Conservation (phyloP, 2,888 invertebrate species). For the Coenonympha glycerion region DNA sequence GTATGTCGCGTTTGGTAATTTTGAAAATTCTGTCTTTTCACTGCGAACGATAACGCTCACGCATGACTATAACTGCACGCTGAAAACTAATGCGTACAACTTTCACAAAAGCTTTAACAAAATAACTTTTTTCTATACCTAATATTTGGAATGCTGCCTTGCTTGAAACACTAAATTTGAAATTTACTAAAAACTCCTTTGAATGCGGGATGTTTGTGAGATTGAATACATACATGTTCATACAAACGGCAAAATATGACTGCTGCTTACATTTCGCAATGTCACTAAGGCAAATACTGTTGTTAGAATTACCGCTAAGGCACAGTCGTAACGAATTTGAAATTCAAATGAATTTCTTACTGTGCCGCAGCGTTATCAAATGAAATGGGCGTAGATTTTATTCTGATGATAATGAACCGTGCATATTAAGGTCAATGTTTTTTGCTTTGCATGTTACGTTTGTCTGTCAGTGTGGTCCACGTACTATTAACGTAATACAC, state of each 20-base stretch:
- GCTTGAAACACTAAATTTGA: slow-evolving; percentile 12
- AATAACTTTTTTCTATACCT: background rate
- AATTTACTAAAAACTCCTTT: slow-evolving; percentile 33
- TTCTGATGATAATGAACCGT: no score
- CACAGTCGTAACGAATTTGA: slow-evolving; percentile 31
- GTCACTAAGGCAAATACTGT: slow-evolving; percentile 42
- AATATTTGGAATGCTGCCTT: background rate
- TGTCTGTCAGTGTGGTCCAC: slow-evolving; percentile 35
- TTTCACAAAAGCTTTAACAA: slow-evolving; percentile 10
- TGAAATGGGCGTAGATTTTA: slow-evolving; percentile 12
- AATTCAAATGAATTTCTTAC: slow-evolving; percentile 44
- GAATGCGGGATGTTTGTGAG: slow-evolving; percentile 61
- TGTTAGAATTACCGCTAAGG: slow-evolving; percentile 27
- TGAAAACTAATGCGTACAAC: slow-evolving; percentile 24
- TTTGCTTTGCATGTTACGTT: slow-evolving; percentile 29
- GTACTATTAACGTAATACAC: background rate
- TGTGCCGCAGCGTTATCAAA: slow-evolving; percentile 13
- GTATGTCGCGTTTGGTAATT: slow-evolving; percentile 27
- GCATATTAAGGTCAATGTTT: slow-evolving; percentile 39
- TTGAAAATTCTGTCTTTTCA: slow-evolving; percentile 1
- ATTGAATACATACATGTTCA: slow-evolving; percentile 33
- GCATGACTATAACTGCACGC: slow-evolving; percentile 15
- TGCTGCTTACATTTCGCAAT: slow-evolving; percentile 37
- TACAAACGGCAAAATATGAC: slow-evolving; percentile 45
- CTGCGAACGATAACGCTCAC: slow-evolving; percentile 30